Evolutionary conservation across 2,113 vertebrate genomes (phyloP), one percentile per base, ranked within the genome.

Genomic region (Sinocyclocheilus anshuiensis): DNA sequence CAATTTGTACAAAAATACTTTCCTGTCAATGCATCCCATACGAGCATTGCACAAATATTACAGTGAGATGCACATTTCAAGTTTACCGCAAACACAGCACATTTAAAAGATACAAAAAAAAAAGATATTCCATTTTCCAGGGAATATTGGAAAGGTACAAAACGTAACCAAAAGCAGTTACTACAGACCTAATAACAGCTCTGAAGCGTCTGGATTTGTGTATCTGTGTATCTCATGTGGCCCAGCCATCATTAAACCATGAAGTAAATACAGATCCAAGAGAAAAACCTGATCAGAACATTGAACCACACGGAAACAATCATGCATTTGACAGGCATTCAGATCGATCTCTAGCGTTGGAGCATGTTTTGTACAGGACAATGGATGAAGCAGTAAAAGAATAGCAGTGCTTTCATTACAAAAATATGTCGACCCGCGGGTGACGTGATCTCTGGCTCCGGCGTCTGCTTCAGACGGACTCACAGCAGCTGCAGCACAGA

Each of bases 261-360:
- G 92, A 89, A 93, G 94, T 95, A 94, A 94, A 94, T 94, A 94
- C 92, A 93, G 92, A 89, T 93, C 18, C 63, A 67, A 81, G 39
- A 45, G 26, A 39, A 48, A 48, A 29, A 63, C 22, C 29, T 45
- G 29, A 76, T 85, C 55, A 57, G 50, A 74, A 18, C 12, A 50
- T 55, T 91, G 91, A 90, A 91, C 85, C 48, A 45, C 90, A 91
- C 91, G 91, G 92, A 90, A 91, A 88, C 91, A 92, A 90, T 90
- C 86, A 89, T 89, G 89, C 86, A 57, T 61, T n/a, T 22, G 18
- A 16, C 22, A 61, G 57, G 9, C 55, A 22, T 90, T 79, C 87
- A 90, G 89, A 92, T 87, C 90, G 82, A 26, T 89, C 33, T 33
- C 53, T 83, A 83, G 9, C 48, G 2, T 87, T 90, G 91, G 90